Percentiles rank a stretch among this genome's conserved stretches.
Conservation (phyloP, 1,140 invertebrate genomes). For the Diorhabda sublineata region DNA sequence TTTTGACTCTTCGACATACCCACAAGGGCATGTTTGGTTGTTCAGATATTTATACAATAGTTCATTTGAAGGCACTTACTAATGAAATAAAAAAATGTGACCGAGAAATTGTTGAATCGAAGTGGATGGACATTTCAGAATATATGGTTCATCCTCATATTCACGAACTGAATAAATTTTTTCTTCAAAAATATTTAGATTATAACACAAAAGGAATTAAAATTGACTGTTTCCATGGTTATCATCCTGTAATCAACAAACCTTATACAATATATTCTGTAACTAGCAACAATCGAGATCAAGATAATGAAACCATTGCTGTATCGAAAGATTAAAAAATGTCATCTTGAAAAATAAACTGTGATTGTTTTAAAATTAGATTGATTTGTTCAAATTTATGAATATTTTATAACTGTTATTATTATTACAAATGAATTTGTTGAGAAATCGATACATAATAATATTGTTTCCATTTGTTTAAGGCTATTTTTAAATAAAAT, state of each 20-base stretch:
- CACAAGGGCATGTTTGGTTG: conserved; percentile 70
- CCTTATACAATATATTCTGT: conserved; percentile 42
- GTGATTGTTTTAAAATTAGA: no score
- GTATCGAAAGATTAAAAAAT: no score
- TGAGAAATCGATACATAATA: no score
- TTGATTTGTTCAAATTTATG: no score
- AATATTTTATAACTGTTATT: no score
- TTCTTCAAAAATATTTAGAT: conserved; percentile 63
- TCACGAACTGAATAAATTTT: conserved; percentile 66
- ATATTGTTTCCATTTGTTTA: no score
- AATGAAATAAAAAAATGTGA: conserved; percentile 63
- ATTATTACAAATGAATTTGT: no score
- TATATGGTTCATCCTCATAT: conserved; percentile 69
- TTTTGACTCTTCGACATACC: conserved; percentile 74
- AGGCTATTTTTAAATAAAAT: no score
- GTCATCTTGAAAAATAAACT: no score
- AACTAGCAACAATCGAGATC: conserved; percentile 20
- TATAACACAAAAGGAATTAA: conserved; percentile 57
- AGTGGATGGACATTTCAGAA: conserved; percentile 81
- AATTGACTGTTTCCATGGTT: conserved; percentile 52
- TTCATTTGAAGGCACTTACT: conserved; percentile 65
- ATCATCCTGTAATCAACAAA: conserved; percentile 43
- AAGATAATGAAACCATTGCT: neutral
- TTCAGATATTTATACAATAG: conserved; percentile 80
- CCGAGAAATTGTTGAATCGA: conserved; percentile 68